A percentile compares a stretch with the other conserved stretches of the same genome.
These are phyloP conservation scores for Argyrosomus regius DNA, from an alignment of 2,797 vertebrate species.

Conservation along the genomic window DNA sequence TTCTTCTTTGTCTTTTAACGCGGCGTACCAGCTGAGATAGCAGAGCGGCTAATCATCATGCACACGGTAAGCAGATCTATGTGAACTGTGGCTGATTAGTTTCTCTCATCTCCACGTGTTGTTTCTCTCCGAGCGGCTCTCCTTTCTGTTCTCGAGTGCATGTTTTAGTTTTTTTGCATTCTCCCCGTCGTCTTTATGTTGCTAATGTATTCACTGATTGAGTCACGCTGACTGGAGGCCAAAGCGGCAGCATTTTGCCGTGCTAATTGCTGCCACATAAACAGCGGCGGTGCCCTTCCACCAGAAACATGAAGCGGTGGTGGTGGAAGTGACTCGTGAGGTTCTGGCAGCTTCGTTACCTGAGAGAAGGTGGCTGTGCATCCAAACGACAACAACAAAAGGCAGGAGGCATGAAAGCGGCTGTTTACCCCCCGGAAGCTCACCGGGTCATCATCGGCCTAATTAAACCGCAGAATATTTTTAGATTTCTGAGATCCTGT, in stretches of 20 bases:
- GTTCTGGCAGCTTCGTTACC: slow-evolving; percentile 55
- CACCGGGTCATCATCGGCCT: slow-evolving; percentile 74
- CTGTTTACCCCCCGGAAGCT: slow-evolving; percentile 67
- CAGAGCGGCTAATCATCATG: slow-evolving; percentile 29
- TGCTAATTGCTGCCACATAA: slow-evolving; percentile 69
- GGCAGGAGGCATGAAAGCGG: slow-evolving; percentile 65
- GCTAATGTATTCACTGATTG: slow-evolving; percentile 50
- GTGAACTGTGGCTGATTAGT: slow-evolving; percentile 38
- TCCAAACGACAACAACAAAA: slow-evolving; percentile 66
- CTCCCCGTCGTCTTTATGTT: slow-evolving; percentile 31
- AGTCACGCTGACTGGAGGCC: slow-evolving; percentile 43
- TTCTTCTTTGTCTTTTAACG: slow-evolving; percentile 23
- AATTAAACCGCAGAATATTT: slow-evolving; percentile 81
- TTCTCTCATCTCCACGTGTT: slow-evolving; percentile 20
- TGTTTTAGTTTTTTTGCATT: slow-evolving; percentile 44
- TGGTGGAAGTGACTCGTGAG: slow-evolving; percentile 40
- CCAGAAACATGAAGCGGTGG: slow-evolving; percentile 6
- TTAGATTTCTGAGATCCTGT: slow-evolving; percentile 72
- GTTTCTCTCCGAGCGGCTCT: slow-evolving; percentile 30
- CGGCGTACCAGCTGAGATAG: slow-evolving; percentile 27
- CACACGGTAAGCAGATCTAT: slow-evolving; percentile 29
- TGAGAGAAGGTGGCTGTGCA: slow-evolving; percentile 53
- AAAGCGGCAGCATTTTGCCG: slow-evolving; percentile 33
- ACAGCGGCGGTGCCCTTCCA: slow-evolving; percentile 47
- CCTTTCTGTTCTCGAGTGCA: slow-evolving; percentile 35